These are phyloP conservation scores for Chymomyza fuscimana DNA, from an alignment of 2,888 invertebrate genomes.

Conservation along the genomic window DNA sequence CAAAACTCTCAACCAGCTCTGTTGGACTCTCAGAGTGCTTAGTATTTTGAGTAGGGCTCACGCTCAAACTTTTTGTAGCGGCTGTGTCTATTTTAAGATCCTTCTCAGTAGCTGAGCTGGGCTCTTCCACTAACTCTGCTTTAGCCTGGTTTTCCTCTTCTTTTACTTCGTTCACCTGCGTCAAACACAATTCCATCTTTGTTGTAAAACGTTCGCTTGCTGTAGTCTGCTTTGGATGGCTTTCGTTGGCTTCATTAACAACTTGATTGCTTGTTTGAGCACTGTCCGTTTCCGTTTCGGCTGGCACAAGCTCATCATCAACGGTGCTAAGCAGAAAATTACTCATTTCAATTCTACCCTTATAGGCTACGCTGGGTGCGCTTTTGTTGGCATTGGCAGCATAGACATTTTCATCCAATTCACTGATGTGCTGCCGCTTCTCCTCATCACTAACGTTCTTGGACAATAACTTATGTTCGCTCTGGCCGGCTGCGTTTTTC, in stretches of 20 bases:
- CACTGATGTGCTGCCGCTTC: conserved; percentile 70
- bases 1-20: not conserved
- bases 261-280: conserved; percentile 15
- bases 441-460: conserved; percentile 83
- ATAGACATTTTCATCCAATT: conserved; percentile 21
- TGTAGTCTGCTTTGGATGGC: conserved; percentile 43
- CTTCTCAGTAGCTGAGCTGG: not conserved
- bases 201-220: conserved; percentile 38
- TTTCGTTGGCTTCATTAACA: conserved; percentile 53
- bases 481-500: conserved; percentile 33
- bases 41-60: too few species aligned
- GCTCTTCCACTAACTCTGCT: not conserved
- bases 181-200: conserved; percentile 44
- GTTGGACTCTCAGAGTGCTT: not conserved
- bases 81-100: not conserved
- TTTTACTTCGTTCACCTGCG: not conserved
- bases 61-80: not conserved
- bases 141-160: not conserved
- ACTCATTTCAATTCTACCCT: conserved; percentile 60
- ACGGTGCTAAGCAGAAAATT: conserved; percentile 62
- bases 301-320: conserved; percentile 31
- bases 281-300: conserved; percentile 16
- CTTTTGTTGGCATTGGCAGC: not conserved
- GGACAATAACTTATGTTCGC: conserved; percentile 45
- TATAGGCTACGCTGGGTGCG: conserved; percentile 38